Conservation (phyloP, 2,797 vertebrate species). For the Pseudotriccus pelzelni region DNA sequence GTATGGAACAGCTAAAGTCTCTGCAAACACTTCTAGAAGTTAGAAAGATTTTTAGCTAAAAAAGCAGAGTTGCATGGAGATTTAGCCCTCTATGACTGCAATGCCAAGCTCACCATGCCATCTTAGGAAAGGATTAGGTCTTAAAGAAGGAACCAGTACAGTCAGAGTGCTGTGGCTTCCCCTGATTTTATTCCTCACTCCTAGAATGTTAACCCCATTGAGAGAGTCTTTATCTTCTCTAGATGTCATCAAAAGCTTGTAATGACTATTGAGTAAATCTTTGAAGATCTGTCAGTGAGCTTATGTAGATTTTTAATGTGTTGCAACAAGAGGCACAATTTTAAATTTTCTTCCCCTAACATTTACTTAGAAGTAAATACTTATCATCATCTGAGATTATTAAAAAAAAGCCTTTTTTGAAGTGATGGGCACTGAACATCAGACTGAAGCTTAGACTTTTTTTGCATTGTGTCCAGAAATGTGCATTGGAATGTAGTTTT, state of each 20-base stretch:
- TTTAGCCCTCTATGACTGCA: background rate
- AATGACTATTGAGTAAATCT: background rate
- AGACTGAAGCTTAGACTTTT: background rate
- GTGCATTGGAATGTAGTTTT: background rate
- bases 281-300: background rate
- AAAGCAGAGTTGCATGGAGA: background rate
- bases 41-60: background rate
- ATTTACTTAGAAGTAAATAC: background rate
- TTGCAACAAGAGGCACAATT: background rate
- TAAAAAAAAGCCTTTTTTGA: background rate
- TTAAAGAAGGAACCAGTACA: background rate
- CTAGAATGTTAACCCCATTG: background rate
- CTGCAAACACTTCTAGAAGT: background rate
- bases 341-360: background rate
- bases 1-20: background rate
- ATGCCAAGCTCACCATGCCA: background rate
- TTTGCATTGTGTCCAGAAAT: background rate
- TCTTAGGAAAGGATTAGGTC: background rate
- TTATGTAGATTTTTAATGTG: background rate
- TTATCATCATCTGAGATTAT: background rate
- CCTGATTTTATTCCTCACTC: background rate
- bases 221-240: background rate
- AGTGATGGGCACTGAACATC: background rate
- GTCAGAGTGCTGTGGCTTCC: background rate
- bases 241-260: background rate